Conservation (phyloP, 2,888 invertebrate species). For the Ptycholaimellus sp. region DNA sequence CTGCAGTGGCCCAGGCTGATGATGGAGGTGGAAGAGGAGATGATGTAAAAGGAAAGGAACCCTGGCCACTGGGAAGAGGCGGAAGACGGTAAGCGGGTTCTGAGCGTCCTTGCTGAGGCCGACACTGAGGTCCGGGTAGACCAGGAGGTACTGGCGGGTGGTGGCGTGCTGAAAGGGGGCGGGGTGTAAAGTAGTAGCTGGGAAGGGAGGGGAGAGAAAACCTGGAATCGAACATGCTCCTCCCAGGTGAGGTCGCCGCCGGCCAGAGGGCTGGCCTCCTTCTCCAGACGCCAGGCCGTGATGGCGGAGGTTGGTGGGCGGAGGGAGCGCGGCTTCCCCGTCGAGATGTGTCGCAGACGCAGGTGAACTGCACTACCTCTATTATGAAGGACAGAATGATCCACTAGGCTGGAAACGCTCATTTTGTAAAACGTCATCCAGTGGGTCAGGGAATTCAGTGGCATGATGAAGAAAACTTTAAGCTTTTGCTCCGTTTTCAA, state of each 20-base stretch:
- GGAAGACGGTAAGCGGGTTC: not conserved
- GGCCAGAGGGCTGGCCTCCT: not conserved
- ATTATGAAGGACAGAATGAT: too few species aligned
- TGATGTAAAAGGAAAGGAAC: not conserved
- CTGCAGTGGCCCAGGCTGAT: too few species aligned
- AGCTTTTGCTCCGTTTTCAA: too few species aligned
- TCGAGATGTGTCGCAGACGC: not conserved
- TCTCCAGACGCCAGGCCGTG: not conserved
- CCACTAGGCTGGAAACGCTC: too few species aligned
- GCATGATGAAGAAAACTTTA: too few species aligned
- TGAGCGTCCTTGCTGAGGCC: not conserved
- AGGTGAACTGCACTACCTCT: too few species aligned
- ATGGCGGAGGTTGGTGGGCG: not conserved
- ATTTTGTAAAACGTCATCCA: too few species aligned
- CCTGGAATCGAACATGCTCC: not conserved
- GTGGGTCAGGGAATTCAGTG: too few species aligned
- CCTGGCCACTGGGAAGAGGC: not conserved
- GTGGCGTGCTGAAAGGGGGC: not conserved
- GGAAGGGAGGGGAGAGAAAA: too few species aligned
- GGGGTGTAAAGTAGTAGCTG: too few species aligned
- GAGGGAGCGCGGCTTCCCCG: not conserved
- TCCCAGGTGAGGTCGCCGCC: not conserved
- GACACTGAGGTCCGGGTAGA: not conserved
- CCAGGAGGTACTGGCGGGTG: not conserved
- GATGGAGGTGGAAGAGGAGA: too few species aligned